Conservation (phyloP, 2,888 invertebrate genomes). For the Blera fallax region DNA sequence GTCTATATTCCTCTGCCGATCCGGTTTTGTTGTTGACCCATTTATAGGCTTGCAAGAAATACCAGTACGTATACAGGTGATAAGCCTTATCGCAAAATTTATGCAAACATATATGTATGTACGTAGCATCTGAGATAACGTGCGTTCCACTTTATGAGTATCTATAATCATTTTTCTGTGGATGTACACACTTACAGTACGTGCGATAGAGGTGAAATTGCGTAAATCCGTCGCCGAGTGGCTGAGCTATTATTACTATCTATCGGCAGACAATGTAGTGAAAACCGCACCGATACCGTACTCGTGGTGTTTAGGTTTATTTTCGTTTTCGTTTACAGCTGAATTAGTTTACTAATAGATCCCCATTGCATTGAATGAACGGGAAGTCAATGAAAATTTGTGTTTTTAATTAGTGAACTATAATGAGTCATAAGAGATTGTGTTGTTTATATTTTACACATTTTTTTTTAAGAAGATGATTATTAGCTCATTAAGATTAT, state of each 20-base stretch:
- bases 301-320: conserved; percentile 18
- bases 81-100: conserved; percentile 56
- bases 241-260: conserved; percentile 11
- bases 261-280: conserved; percentile 23
- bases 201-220: conserved; percentile 13
- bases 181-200: too few species aligned
- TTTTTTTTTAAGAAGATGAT: background rate
- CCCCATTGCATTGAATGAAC: background rate
- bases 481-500: conserved; percentile 15
- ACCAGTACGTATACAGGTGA: conserved; percentile 22
- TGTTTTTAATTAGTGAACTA: conserved; percentile 34
- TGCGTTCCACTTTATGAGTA: background rate
- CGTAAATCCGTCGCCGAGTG: conserved; percentile 13
- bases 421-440: conserved; percentile 29
- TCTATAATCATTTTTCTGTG: background rate
- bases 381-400: background rate
- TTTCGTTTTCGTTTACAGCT: conserved; percentile 11
- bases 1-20: too few species aligned
- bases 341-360: conserved; percentile 21
- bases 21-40: background rate
- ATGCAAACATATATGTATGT: conserved; percentile 48
- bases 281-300: background rate
- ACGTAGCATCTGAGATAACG: background rate
- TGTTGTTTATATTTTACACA: conserved; percentile 18
- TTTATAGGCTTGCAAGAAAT: conserved; percentile 6